These are phyloP conservation scores for Gobio occitaniae DNA, from an alignment of 2,797 vertebrate genomes.

Conservation along the genomic window DNA sequence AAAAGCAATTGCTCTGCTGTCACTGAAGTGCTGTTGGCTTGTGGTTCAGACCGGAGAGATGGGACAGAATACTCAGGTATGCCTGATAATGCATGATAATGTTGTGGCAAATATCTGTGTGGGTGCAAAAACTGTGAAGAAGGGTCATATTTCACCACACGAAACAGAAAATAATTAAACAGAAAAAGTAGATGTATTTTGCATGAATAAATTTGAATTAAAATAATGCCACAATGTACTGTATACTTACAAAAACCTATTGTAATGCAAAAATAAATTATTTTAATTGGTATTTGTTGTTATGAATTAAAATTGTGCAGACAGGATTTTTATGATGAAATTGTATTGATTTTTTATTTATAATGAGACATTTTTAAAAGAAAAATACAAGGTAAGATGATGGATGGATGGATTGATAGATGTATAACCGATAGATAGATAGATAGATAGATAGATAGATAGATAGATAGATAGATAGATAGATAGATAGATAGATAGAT, in stretches of 20 bases:
- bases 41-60: slow-evolving; percentile 13
- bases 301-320: not conserved
- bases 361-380: too few relatives aligned
- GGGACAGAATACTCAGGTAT: not conserved
- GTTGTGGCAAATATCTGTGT: slow-evolving; percentile 9
- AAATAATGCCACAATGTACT: not conserved
- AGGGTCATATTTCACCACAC: not conserved
- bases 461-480: not conserved
- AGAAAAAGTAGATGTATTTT: not conserved
- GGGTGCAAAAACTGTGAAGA: not conserved
- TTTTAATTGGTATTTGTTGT: not conserved
- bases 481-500: not conserved
- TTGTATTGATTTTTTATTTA: too few relatives aligned
- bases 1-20: slow-evolving; percentile 46
- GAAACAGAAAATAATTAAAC: not conserved
- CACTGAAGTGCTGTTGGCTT: slow-evolving; percentile 26
- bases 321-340: not conserved
- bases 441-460: not conserved
- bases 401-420: not conserved
- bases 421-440: not conserved
- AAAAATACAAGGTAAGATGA: too few relatives aligned
- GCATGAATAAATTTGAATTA: not conserved
- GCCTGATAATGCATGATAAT: slow-evolving; percentile 22
- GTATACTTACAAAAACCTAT: not conserved
- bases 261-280: not conserved